Evolutionary conservation across 2,797 vertebrate species (phyloP), one percentile per base, ranked within the genome.

Genomic region (Hippocampus kuda): DNA sequence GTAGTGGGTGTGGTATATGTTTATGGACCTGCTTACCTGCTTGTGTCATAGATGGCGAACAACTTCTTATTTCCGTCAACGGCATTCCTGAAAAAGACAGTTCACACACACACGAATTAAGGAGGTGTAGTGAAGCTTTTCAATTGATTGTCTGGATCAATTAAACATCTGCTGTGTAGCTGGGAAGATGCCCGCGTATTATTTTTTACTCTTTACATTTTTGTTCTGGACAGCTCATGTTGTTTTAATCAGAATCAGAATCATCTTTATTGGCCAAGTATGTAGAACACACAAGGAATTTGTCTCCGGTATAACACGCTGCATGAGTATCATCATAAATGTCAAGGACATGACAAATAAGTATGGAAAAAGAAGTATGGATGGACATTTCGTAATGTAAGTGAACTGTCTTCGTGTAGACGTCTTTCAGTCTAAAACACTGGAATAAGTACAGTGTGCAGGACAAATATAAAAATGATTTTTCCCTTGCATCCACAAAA

Each of bases 21-120:
- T 65, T 24, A 72, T 34, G 6, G n/a, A 64, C 22, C 41, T 44
- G 16, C 93, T 85, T 83, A 98, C 96, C 94, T 94, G 67, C 63
- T 65, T 48, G 94, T 94, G 84, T 97, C 94, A 83, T 96, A 98
- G 88, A 98, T 94, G 76, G 93, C 91, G 79, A 95, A 94, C 63
- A 98, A 86, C 84, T 93, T 95, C 88, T 94, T 95, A 88, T 95
- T 95, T 87, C 94, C 94, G 81, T 97, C 93, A 80, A 94, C 92
- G 63, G 94, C 94, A 42, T 98, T 95, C 95, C 96, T 99, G 87
- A 66, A 92, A 91, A 64, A 20, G 9, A 22, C 15, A 44, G 24
- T 49, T 22, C 22, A 51, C 51, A 51, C 15, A 51, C 15, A 66
- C 22, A n/a, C 10, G 10, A 42, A 24, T 48, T 60, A 30, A 9